Conservation (phyloP, 2,113 vertebrate species). For the Mastomys coucha region DNA sequence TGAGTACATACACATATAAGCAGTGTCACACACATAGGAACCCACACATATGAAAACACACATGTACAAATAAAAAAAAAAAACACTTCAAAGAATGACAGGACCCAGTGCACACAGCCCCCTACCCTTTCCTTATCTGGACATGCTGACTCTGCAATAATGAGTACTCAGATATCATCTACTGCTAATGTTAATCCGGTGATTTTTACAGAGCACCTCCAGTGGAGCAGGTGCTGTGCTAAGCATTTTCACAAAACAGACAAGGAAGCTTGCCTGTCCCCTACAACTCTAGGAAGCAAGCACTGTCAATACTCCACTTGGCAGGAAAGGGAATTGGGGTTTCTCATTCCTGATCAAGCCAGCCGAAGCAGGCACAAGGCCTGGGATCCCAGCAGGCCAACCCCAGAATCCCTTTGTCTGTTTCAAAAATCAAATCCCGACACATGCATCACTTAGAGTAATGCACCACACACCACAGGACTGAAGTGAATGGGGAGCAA, state of each 20-base stretch:
- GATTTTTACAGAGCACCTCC: not conserved
- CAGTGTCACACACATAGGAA: not conserved
- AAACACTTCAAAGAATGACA: not conserved
- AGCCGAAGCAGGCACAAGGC: not conserved
- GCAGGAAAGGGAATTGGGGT: not conserved
- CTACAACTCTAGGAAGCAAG: not conserved
- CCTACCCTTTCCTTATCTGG: not conserved
- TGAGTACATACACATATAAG: not conserved
- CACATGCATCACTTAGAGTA: not conserved
- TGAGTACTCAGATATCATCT: not conserved
- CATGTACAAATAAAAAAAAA: not conserved
- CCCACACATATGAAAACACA: not conserved
- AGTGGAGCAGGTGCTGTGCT: not conserved
- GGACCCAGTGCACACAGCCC: not conserved
- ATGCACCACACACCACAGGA: fast-evolving
- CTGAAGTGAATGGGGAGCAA: not conserved
- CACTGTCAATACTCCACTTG: not conserved
- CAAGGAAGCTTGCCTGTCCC: too few species aligned
- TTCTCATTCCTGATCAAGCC: not conserved
- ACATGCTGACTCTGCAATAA: not conserved
- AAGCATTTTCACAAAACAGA: not conserved
- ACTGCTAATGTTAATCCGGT: not conserved
- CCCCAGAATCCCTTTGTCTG: fast-evolving
- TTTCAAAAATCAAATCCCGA: not conserved
- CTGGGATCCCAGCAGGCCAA: not conserved